phyloP scores from a whole-genome alignment of 2,797 vertebrate genomes.

The Xiphorhynchus erythropygius region DNA sequence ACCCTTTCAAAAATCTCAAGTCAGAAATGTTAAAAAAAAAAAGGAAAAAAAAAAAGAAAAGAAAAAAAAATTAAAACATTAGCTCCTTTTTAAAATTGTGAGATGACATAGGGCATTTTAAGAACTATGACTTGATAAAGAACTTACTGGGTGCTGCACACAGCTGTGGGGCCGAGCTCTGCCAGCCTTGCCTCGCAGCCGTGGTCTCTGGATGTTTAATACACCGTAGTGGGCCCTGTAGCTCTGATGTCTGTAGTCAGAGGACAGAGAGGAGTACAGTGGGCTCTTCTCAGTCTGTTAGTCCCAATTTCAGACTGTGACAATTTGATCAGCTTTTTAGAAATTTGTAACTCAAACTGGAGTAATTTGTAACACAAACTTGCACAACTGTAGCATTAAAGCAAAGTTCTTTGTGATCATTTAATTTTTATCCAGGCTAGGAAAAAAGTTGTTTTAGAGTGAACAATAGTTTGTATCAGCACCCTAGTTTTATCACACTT shows the following conservation, averaged over 20 bases:
- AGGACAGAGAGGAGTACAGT: neutral
- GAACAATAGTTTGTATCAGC: neutral
- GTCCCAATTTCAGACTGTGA: neutral
- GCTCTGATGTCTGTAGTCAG: neutral
- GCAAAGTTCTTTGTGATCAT: neutral
- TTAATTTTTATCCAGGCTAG: neutral
- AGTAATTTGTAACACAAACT: neutral
- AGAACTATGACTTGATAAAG: neutral
- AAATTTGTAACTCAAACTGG: neutral
- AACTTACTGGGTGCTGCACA: neutral
- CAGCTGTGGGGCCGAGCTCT: neutral
- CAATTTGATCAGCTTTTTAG: neutral
- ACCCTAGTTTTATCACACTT: neutral
- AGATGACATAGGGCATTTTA: neutral
- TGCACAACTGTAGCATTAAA: neutral
- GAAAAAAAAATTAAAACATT: neutral
- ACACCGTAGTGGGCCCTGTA: neutral
- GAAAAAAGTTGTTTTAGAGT: neutral
- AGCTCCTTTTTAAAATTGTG: neutral
- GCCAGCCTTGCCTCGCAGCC: neutral
- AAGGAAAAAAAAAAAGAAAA: neutral
- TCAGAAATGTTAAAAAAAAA: neutral
- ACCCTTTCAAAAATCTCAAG: neutral
- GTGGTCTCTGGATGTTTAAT: fast-evolving
- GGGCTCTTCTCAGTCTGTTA: neutral